Evolutionary conservation across 1,140 invertebrate species (phyloP), one percentile per base, ranked within the genome.

Genomic region (Hyphantria cunea): DNA sequence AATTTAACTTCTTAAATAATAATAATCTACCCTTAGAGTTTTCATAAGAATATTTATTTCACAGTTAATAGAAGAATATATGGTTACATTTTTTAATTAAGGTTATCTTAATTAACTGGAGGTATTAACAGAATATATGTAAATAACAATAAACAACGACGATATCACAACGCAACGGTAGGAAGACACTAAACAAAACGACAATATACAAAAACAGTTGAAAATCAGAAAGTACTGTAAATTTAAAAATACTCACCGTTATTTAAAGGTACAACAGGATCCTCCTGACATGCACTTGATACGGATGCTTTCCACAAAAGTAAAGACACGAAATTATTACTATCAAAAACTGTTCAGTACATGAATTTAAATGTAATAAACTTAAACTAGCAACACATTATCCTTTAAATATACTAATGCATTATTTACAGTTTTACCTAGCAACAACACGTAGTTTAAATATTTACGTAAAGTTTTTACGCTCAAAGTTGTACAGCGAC

Each of bases 181-280:
- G n/a, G n/a, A n/a, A n/a, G n/a, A n/a, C n/a, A 10, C 9, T 6
- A 42, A 45, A 39, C 37, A 56, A 47, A 47, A 11, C 34, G 14
- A 13, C 15, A 39, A 3, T 6, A 34, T 33, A 49, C 34, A 39
- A 14, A 31, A 8, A 13, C 45, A 31, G 31, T 33, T 2, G 2
- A 58, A 49, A 37, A 49, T 25, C 15, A 33, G 11, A 47, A 34
- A 12, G 8, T 17, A 37, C 48, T 37, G 37, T 39, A 50, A 56
- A 39, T 63, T 75, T 76, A 75, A 79, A 74, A 78, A 80, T 74
- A 88, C 82, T 89, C 74, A 87, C 86, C 80, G 76, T 75, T 80
- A 75, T 64, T 25, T 76, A 77, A 84, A 87, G 79, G 74, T 84
- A 76, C 78, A 84, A 83, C 84, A 86, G 86, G 83, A 88, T 82